phyloP scores from a whole-genome alignment of 2,888 invertebrate species.

The Clivina fossor region DNA sequence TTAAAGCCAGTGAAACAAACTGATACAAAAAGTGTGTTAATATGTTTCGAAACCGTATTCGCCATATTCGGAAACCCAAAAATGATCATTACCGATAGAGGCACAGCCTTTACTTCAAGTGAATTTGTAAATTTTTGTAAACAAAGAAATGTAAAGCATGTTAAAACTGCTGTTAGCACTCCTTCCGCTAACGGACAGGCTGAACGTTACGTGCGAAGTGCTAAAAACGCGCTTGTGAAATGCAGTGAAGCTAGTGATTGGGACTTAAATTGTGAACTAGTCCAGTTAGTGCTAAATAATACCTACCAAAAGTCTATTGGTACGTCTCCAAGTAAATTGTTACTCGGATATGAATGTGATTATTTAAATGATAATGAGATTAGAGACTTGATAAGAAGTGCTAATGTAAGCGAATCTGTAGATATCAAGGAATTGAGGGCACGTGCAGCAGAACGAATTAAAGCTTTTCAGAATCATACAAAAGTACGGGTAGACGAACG shows the following conservation, averaged over 20 bases:
- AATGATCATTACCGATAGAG: constrained; percentile 46
- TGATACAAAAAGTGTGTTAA: constrained; percentile 41
- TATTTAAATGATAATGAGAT: constrained; percentile 1
- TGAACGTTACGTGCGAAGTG: constrained; percentile 38
- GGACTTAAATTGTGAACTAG: constrained; percentile 7
- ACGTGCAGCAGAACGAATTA: neutral
- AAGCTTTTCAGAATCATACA: neutral
- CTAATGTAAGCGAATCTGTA: neutral
- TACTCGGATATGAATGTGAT: constrained; percentile 12
- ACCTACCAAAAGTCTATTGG: constrained; percentile 7
- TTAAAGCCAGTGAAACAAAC: constrained; percentile 43
- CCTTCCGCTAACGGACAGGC: constrained; percentile 40
- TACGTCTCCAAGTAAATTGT: constrained; percentile 5
- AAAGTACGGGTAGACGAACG: neutral
- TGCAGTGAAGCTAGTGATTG: constrained; percentile 5
- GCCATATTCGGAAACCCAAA: constrained; percentile 40
- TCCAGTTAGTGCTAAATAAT: constrained; percentile 3
- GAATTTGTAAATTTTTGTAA: constrained; percentile 44
- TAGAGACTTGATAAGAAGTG: constrained; percentile 2
- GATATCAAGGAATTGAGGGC: constrained; percentile 2
- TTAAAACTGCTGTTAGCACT: constrained; percentile 15
- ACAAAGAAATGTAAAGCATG: constrained; percentile 40
- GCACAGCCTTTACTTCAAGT: constrained; percentile 45
- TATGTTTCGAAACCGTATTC: constrained; percentile 41
- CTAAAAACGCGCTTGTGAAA: constrained; percentile 34